Base-by-base conservation (phyloP, 2,888 invertebrate genomes). In the Limnephilus lunatus region DNA sequence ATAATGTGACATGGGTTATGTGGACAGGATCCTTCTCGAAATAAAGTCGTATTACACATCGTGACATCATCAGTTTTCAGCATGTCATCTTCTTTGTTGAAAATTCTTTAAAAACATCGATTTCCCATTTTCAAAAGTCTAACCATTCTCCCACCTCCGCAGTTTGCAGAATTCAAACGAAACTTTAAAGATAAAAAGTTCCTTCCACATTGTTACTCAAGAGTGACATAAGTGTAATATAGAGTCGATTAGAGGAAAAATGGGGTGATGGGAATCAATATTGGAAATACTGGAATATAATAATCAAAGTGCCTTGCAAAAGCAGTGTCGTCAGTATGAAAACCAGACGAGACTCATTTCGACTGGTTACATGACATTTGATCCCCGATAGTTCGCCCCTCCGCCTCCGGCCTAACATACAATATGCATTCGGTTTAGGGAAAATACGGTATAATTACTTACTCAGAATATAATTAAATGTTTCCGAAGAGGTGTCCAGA, bases 161-260 rank as follows among this genome's bases (percentile, higher is more conserved):
- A 32, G 4, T 31, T 15, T 15, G 81, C 1, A 19, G 31, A 48
- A 44, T 82, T 31, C 48, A 82, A 82, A 90, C 82, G 82, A 90
- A 90, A 90, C 44, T 82, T 82, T 90, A 44, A 81, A 82, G 82
- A 90, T 82, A 90, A 90, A 89, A 90, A 90, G 30, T 31, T 90
- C 15, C 68, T 68, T 80, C 68, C 44, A 11, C 82, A 39, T 82
- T 53, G 82, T 90, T 89, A 32, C 80, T 53, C 48, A 35, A 81
- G 11, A 48, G 68, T 80, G 88, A 35, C 88, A 80, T 35, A 30
- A 81, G 88, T 81, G 32, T 81, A 35, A 53, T 30, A 53, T 19
- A 53, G 15, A 53, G 53, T 80, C 88, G 88, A 88, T 88, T 80
- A 88, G n/a, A 0, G 31, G 30, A 30, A 86, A 86, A 86, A 80